Conservation (phyloP, 2,113 vertebrate genomes). For the Spilogale gracilis region DNA sequence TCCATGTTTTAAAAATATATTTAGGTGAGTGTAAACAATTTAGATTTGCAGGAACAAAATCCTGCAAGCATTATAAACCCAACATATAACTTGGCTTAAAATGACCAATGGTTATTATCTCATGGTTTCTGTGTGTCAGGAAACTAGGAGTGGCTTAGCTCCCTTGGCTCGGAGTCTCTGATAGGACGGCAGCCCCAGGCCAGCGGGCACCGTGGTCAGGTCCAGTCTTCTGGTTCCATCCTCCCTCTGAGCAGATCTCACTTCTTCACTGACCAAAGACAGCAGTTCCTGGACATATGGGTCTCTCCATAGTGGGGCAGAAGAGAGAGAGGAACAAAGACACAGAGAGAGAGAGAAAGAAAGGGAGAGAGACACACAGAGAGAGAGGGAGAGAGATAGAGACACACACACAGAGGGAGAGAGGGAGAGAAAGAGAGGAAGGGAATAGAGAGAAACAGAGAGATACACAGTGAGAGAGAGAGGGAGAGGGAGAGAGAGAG, state of each 20-base stretch:
- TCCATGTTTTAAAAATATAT: background rate
- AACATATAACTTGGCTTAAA: background rate
- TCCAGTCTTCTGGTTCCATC: background rate
- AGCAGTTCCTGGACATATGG: background rate
- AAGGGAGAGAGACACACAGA: background rate
- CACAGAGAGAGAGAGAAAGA: background rate
- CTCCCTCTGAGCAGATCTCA: background rate
- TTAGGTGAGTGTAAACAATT: background rate
- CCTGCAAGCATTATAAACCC: background rate
- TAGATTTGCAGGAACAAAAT: background rate
- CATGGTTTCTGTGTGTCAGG: background rate
- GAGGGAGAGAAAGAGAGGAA: accelerated
- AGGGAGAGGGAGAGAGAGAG: background rate
- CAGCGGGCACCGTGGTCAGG: background rate
- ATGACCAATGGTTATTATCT: background rate
- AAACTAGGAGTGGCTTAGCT: background rate
- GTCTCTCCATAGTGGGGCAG: background rate
- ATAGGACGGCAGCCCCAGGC: background rate
- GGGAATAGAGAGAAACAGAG: too few species aligned
- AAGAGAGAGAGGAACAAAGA: background rate
- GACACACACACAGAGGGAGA: background rate
- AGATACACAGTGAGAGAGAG: too few species aligned
- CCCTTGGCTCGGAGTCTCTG: background rate
- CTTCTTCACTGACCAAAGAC: background rate
- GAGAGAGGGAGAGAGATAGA: too few species aligned